Percentiles rank a stretch among this genome's conserved stretches.
phyloP scores from a whole-genome alignment of 2,113 vertebrate species.

The Salminus brasiliensis region DNA sequence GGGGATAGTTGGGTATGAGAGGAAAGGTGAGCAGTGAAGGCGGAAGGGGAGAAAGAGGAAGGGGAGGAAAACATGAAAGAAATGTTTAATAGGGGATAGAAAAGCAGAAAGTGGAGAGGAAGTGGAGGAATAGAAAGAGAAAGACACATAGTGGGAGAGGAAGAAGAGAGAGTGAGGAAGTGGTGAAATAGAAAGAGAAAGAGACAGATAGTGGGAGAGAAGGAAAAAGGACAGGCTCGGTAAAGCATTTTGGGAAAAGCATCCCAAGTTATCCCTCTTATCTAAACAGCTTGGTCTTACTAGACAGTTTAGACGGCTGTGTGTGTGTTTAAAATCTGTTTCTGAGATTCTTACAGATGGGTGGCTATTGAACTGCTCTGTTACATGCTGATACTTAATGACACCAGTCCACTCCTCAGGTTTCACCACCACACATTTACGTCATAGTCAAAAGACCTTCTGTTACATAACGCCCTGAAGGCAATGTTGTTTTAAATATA shows the following conservation, averaged over 20 bases:
- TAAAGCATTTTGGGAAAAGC: neutral
- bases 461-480: neutral
- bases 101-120: neutral
- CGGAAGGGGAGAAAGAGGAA: too few species aligned
- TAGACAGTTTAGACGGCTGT: neutral
- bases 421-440: neutral
- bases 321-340: neutral
- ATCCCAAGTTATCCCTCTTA: too few species aligned
- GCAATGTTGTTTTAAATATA: neutral
- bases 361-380: neutral
- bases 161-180: neutral
- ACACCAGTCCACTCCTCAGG: conserved; percentile 3
- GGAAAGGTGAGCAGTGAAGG: too few species aligned
- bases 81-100: too few species aligned
- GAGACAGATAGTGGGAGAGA: neutral
- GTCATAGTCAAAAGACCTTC: neutral
- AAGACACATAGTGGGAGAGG: neutral
- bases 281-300: neutral
- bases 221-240: neutral
- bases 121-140: neutral
- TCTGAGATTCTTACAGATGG: neutral
- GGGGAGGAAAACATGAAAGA: too few species aligned
- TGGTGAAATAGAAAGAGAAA: neutral
- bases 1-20: neutral
- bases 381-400: neutral